phyloP scores from a whole-genome alignment of 2,797 vertebrate genomes.

The Steatocranus sp. region DNA sequence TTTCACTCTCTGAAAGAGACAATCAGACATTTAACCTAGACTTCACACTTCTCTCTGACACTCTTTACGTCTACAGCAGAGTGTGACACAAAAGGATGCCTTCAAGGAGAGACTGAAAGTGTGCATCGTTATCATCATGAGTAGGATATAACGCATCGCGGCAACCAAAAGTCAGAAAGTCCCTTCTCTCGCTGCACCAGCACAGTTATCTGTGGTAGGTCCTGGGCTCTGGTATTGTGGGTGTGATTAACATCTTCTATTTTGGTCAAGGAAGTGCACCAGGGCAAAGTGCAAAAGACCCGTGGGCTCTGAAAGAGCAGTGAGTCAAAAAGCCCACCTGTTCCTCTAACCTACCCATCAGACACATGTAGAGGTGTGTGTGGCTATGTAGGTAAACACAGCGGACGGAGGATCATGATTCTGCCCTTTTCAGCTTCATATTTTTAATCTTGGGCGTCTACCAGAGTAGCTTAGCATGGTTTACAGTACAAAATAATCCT shows the following conservation, averaged over 20 bases:
- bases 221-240: not conserved
- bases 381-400: too few species aligned
- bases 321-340: not conserved
- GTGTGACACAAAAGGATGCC: not conserved
- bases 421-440: not conserved
- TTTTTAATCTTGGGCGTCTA: not conserved
- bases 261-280: not conserved
- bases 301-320: not conserved
- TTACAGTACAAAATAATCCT: not conserved
- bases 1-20: not conserved
- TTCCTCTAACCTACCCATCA: not conserved
- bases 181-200: not conserved
- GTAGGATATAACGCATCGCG: not conserved
- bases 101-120: not conserved
- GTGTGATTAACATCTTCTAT: not conserved
- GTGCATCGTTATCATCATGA: not conserved
- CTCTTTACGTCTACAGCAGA: accelerated
- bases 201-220: not conserved
- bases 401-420: accelerated
- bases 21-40: not conserved
- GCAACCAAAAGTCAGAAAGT: not conserved
- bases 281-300: not conserved
- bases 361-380: not conserved
- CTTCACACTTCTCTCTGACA: not conserved
- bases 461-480: not conserved